phyloP scores from a whole-genome alignment of 37 sponge, comb jelly and placozoan species.

The Hormiphora californensis region DNA sequence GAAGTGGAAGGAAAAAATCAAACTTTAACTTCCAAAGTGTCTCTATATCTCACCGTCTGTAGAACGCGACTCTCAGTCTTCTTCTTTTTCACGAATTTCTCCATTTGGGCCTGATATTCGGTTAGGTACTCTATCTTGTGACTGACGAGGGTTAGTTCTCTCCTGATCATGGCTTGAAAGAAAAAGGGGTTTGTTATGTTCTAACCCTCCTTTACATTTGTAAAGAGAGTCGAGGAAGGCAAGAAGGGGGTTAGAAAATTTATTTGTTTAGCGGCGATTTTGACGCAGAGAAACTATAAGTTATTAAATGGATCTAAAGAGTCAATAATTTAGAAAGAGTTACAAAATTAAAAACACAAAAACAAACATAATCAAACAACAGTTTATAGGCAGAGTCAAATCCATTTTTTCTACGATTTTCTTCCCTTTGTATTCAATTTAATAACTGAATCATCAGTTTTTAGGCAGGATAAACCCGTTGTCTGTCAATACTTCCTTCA shows the following conservation, averaged over 20 bases:
- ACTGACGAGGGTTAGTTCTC: conserved; percentile 33
- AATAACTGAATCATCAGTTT: background rate
- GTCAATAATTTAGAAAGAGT: background rate
- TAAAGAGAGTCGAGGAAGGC: too few relatives aligned
- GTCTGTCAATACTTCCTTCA: background rate
- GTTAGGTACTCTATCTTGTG: conserved; percentile 8
- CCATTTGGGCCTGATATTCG: conserved; percentile 28
- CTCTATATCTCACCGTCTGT: background rate
- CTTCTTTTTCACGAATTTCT: conserved; percentile 3
- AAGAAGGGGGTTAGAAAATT: too few relatives aligned
- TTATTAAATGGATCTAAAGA: background rate
- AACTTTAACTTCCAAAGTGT: background rate
- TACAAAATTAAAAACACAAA: background rate
- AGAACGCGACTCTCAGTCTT: conserved; percentile 3
- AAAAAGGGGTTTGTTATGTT: background rate
- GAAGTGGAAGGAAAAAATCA: background rate
- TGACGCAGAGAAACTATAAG: background rate
- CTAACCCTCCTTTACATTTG: too few relatives aligned
- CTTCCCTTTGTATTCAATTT: background rate
- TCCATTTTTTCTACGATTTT: background rate
- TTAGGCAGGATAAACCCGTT: background rate
- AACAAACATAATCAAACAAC: conserved; percentile 6
- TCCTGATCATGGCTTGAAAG: background rate
- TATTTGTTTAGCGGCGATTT: background rate
- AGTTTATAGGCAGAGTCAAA: background rate